Base-by-base conservation (phyloP, 2,888 invertebrate species). In the Prenolepis imparis region DNA sequence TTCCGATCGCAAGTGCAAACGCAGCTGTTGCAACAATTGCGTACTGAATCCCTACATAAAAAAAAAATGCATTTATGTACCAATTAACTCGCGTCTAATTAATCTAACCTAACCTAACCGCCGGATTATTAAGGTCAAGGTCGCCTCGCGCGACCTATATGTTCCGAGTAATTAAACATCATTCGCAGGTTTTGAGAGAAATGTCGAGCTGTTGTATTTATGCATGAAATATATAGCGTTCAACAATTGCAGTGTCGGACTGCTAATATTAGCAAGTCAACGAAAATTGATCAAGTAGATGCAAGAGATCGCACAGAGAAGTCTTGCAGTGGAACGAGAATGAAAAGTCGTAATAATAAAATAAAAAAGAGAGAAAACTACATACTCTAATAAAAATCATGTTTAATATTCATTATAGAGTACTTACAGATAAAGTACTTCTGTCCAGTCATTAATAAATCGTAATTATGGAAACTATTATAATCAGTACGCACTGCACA, bases 11-110 rank as follows among this genome's bases (percentile, higher is more conserved):
- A 64, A 82, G 36, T 2, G 44, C n/a, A 41, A 64, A 52, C 28
- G 5, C 61, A 36, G 32, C 64, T 80, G 21, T 80, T 82, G 72
- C 74, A 18, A 28, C 70, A 59, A 48, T 66, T 77, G 82, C 86
- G 32, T 5, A 70, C 12, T 68, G 86, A 84, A 86, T 86, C 55
- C 36, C 83, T 86, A n/a, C 64, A 32, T 75, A 82, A 78, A 78
- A 86, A 28, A n/a, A 28, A 89, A 89, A 89, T 87, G 80, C 84
- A 89, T 88, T 89, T 87, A 84, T 83, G 85, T 89, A 84, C 85
- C 89, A 89, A 89, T 89, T 89, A 87, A 89, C 77, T 77, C 57
- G 68, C 32, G 81, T 59, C 64, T 82, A 68, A n/a, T n/a, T n/a
- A n/a, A n/a, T n/a, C 67, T 57, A 28, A 28, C 28, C 3, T 28